Conservation (phyloP, 1,140 invertebrate species). For the Steinernema khuongi region DNA sequence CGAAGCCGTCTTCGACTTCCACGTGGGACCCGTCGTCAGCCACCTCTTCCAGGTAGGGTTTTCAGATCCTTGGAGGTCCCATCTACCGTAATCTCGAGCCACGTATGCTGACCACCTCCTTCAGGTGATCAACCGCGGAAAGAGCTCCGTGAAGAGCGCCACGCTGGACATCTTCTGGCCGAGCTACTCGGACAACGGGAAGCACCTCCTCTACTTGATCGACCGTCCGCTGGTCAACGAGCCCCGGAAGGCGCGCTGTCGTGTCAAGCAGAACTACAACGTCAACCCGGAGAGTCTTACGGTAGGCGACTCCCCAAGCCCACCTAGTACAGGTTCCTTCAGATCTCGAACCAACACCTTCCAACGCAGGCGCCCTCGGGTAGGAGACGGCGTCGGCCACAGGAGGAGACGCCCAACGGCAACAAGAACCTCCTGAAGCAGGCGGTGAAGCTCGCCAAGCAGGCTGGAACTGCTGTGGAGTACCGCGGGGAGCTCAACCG, state of each 20-base stretch:
- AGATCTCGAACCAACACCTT: slow-evolving; percentile 56
- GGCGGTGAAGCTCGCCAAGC: slow-evolving; percentile 49
- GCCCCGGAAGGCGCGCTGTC: slow-evolving; percentile 47
- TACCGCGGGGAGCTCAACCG: slow-evolving; percentile 46
- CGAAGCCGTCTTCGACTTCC: slow-evolving; percentile 51
- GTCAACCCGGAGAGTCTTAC: slow-evolving; percentile 53
- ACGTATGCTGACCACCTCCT: background rate
- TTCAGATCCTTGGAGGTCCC: background rate
- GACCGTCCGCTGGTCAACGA: slow-evolving; percentile 54
- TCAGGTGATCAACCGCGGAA: slow-evolving; percentile 50
- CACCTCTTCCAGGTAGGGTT: slow-evolving; percentile 50
- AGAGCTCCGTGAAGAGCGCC: slow-evolving; percentile 50
- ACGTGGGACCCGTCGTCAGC: slow-evolving; percentile 55
- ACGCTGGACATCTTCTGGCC: slow-evolving; percentile 58
- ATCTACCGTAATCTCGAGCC: slow-evolving; percentile 2
- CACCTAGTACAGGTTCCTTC: slow-evolving; percentile 4
- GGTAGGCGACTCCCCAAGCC: slow-evolving; percentile 22
- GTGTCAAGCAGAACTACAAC: slow-evolving; percentile 54
- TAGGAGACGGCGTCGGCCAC: slow-evolving; percentile 11
- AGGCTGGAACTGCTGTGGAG: slow-evolving; percentile 45
- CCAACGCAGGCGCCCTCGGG: slow-evolving; percentile 31
- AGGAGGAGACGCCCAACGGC: slow-evolving; percentile 27
- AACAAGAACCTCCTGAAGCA: slow-evolving; percentile 35
- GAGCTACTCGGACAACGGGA: slow-evolving; percentile 50
- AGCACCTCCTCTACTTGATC: slow-evolving; percentile 54